Percentiles rank a stretch among this genome's conserved stretches.
These are phyloP conservation scores for Harpagifer antarcticus DNA, from an alignment of 2,797 vertebrate genomes.

Conservation along the genomic window DNA sequence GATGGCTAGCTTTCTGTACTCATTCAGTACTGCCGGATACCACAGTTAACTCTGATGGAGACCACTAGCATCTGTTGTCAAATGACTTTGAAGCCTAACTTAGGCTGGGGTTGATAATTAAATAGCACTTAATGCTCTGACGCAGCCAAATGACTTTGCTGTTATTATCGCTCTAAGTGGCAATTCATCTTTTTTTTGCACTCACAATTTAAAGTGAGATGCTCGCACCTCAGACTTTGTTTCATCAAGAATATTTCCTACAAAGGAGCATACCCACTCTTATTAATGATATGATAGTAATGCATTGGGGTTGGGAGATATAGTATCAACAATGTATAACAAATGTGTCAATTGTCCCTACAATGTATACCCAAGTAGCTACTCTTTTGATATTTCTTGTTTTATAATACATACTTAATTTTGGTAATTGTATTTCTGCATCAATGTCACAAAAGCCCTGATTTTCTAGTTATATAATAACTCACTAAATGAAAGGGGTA, in stretches of 20 bases:
- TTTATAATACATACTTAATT: background rate
- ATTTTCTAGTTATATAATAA: slow-evolving; percentile 7
- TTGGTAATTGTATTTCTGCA: background rate
- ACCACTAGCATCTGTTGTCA: slow-evolving; percentile 54
- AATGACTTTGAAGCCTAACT: slow-evolving; percentile 59
- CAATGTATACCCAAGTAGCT: background rate
- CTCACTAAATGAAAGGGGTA: slow-evolving; percentile 1
- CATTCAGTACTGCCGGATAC: slow-evolving; percentile 74
- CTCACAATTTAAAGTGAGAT: slow-evolving; percentile 35
- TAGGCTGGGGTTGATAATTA: slow-evolving; percentile 59
- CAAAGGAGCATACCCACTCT: slow-evolving; percentile 44
- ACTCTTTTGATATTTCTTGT: background rate
- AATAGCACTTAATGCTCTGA: slow-evolving; percentile 73
- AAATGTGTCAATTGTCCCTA: background rate
- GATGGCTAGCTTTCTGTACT: slow-evolving; percentile 58
- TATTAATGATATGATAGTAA: slow-evolving; percentile 31
- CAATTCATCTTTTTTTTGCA: slow-evolving; percentile 42
- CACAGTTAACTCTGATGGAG: slow-evolving; percentile 61
- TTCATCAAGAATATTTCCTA: slow-evolving; percentile 38
- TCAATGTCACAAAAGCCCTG: background rate
- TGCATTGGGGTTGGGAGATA: background rate
- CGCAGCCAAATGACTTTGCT: slow-evolving; percentile 66
- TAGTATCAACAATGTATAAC: background rate
- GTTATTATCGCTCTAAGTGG: slow-evolving; percentile 49
- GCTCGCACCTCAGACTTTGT: slow-evolving; percentile 15